Conservation (phyloP, 1,140 invertebrate species). For the Propsilocerus akamusi region DNA sequence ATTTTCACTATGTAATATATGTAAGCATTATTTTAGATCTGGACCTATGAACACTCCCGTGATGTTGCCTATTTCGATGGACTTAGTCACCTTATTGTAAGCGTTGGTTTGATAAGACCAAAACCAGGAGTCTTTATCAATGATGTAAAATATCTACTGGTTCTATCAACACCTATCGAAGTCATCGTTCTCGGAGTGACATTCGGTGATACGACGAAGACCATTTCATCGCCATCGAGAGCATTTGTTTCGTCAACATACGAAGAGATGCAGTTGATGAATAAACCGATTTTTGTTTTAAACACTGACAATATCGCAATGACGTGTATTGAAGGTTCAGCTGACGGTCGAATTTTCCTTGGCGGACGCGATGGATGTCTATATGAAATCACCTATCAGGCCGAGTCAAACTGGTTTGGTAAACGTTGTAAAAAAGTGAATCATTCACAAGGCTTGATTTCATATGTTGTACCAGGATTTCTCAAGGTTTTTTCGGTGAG, state of each 20-base stretch:
- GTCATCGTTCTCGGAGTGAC: conserved; percentile 66
- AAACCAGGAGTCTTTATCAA: conserved; percentile 72
- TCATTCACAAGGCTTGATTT: conserved; percentile 72
- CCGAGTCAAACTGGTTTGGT: conserved; percentile 80
- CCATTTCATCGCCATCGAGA: conserved; percentile 8
- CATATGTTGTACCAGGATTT: conserved; percentile 84
- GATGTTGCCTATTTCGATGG: conserved; percentile 91
- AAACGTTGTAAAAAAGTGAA: conserved; percentile 91
- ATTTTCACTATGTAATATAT: not conserved
- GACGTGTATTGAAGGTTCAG: conserved; percentile 61
- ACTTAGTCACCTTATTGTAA: conserved; percentile 73
- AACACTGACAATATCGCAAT: conserved; percentile 83
- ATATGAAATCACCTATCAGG: conserved; percentile 91
- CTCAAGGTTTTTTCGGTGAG: conserved; percentile 37
- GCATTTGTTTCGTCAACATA: conserved; percentile 12
- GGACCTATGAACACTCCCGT: conserved; percentile 79
- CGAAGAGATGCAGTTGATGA: conserved; percentile 80
- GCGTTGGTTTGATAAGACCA: conserved; percentile 69
- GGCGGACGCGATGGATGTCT: conserved; percentile 87
- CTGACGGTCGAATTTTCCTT: conserved; percentile 80
- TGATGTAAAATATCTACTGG: conserved; percentile 81
- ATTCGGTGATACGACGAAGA: conserved; percentile 13
- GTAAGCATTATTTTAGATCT: conserved; percentile 22
- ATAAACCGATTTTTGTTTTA: conserved; percentile 82
- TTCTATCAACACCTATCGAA: conserved; percentile 82